phyloP scores from a whole-genome alignment of 1,140 invertebrate genomes.

The Drosophila equinoxialis region DNA sequence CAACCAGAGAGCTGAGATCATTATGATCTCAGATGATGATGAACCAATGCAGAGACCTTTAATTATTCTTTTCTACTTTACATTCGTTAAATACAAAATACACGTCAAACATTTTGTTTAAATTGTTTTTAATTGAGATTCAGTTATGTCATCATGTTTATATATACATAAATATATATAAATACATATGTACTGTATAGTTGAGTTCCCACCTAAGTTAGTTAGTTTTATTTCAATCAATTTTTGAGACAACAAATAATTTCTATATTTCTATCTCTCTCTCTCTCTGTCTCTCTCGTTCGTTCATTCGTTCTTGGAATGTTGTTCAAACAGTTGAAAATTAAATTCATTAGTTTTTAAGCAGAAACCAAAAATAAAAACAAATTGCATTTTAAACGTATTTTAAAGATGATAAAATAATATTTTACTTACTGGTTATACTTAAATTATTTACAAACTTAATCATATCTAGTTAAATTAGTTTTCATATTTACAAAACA shows the following conservation, averaged over 20 bases:
- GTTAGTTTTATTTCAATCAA: conserved; percentile 65
- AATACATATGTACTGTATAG: conserved; percentile 49
- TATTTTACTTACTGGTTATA: conserved; percentile 10
- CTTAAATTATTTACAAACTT: conserved; percentile 40
- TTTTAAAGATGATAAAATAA: conserved; percentile 49
- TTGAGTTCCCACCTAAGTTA: conserved; percentile 72
- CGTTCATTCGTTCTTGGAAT: conserved; percentile 61
- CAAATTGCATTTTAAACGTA: conserved; percentile 78
- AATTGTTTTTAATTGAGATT: conserved; percentile 54
- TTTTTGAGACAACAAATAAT: conserved; percentile 3
- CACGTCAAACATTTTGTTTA: conserved; percentile 55
- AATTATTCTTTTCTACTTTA: conserved; percentile 35
- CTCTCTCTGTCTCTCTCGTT: conserved; percentile 26
- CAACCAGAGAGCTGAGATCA: background rate
- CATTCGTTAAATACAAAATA: conserved; percentile 44
- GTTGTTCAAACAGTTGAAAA: conserved; percentile 55
- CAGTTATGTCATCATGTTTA: conserved; percentile 56
- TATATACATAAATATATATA: background rate
- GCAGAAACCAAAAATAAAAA: conserved; percentile 61
- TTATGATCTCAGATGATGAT: conserved; percentile 20
- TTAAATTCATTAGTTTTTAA: conserved; percentile 62
- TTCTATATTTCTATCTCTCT: conserved; percentile 21
- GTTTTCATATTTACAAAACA: conserved; percentile 53
- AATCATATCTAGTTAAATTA: conserved; percentile 62
- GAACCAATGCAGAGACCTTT: conserved; percentile 4